Evolutionary conservation across 2,113 vertebrate species (phyloP).

Genomic region (Myxocyprinus asiaticus): DNA sequence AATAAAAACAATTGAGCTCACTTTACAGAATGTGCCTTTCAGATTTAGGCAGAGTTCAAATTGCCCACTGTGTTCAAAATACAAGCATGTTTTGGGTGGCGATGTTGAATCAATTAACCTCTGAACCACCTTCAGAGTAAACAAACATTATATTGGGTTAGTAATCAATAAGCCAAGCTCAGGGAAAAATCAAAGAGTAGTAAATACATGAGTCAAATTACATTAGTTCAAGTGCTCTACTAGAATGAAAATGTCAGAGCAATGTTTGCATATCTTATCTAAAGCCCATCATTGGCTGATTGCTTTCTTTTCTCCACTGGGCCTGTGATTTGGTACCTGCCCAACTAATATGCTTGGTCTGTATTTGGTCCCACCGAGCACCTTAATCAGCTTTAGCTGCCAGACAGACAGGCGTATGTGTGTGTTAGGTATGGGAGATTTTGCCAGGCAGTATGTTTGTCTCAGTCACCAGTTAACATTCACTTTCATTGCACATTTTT

Average conservation of each 20-base stretch:
- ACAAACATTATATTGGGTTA: conserved; percentile 62
- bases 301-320: conserved; percentile 18
- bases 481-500: too few relatives aligned
- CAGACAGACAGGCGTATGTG: conserved; percentile 14
- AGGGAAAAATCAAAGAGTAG: conserved; percentile 68
- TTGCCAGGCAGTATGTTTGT: too few relatives aligned
- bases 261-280: conserved; percentile 30
- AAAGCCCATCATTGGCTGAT: conserved; percentile 26
- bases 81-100: conserved; percentile 37
- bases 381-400: conserved; percentile 5
- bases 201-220: conserved; percentile 70
- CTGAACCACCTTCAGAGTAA: conserved; percentile 67
- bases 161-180: conserved; percentile 69
- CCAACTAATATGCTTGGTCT: conserved; percentile 15
- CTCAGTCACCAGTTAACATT: too few relatives aligned
- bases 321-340: conserved; percentile 17
- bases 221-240: conserved; percentile 47
- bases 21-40: not conserved
- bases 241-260: conserved; percentile 44
- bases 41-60: conserved; percentile 13
- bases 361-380: conserved; percentile 15
- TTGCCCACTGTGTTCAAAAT: conserved; percentile 54
- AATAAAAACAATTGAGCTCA: not conserved
- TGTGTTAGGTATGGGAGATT: too few relatives aligned
- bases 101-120: conserved; percentile 64